Evolutionary conservation across 1,140 invertebrate genomes (phyloP), one percentile per base, ranked within the genome.

Genomic region (Nasonia vitripennis): DNA sequence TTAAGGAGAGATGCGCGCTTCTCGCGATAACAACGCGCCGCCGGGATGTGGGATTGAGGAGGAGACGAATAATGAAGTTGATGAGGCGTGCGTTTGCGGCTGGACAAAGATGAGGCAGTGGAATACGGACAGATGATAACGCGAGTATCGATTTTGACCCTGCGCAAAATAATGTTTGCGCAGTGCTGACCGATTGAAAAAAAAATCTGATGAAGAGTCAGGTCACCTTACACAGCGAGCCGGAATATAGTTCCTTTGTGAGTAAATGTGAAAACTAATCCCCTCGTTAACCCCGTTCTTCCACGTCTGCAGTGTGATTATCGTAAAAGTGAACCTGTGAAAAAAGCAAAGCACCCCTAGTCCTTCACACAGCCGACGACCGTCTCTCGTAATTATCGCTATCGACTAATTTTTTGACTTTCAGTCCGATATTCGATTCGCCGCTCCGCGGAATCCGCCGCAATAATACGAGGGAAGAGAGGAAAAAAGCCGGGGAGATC

Each of bases 1-100:
- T 74, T 85, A 81, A 85, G 55, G 37, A 74, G 80, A 67, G 37
- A 45, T 27, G 17, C 48, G 45, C 78, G 83, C 86, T 62, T 78
- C 83, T 71, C 27, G 77, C 78, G 87, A 88, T 88, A 88, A 90
- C 90, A 90, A 90, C 90, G 55, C 51, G 27, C 17, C 14, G 51
- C 14, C 3, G 55, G 87, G 84, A 45, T 74, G 31, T 55, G 73
- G 9, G 31, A 62, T 62, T 34, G 31, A 77, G 34, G 14, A 48
- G 23, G 20, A 34, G 78, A 70, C 34, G 34, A 45, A 68, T 80
- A 80, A 80, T 70, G 41, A 80, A 80, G 78, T 20, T 41, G 12
- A 62, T 62, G 31, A 67, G 20, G 62, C 55, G 62, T 67, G 34
- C 17, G 20, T 14, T 62, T 7, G 27, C 1, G 10, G 9, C n/a